A percentile compares a stretch with the other conserved stretches of the same genome.
Evolutionary conservation across 2,888 invertebrate species (phyloP).

Genomic region (Caenorhabditis doughertyi): DNA sequence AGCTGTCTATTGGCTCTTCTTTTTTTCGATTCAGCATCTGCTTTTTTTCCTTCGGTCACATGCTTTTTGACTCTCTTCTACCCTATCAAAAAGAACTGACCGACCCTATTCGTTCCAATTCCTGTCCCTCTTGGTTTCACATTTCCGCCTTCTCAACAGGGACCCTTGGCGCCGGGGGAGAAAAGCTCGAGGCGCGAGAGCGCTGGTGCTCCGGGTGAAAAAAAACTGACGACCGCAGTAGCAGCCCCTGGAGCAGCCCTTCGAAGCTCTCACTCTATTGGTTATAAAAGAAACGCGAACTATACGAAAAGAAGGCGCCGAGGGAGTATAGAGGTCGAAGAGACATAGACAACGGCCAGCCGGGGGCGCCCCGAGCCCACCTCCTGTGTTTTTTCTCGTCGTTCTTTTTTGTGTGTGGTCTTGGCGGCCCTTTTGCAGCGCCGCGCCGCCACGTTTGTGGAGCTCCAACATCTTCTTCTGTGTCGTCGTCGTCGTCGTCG

Average conservation of each 20-base stretch:
- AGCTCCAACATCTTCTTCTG: slow-evolving; percentile 46
- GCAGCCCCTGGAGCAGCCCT: slow-evolving; percentile 26
- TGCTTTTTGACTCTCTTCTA: slow-evolving; percentile 11
- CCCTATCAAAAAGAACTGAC: slow-evolving; percentile 56
- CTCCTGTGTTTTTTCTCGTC: slow-evolving; percentile 55
- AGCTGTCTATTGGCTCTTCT: slow-evolving; percentile 46
- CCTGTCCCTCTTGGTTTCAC: slow-evolving; percentile 14
- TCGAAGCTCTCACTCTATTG: slow-evolving; percentile 42
- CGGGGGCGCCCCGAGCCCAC: slow-evolving; percentile 62
- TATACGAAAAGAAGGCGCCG: slow-evolving; percentile 58
- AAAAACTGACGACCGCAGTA: slow-evolving; percentile 46
- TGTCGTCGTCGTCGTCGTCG: slow-evolving; percentile 20
- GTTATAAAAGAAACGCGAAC: slow-evolving; percentile 64
- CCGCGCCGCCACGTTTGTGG: slow-evolving; percentile 28
- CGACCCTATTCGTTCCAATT: slow-evolving; percentile 5
- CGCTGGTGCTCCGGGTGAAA: slow-evolving; percentile 7
- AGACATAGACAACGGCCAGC: slow-evolving; percentile 43
- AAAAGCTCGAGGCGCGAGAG: slow-evolving; percentile 39
- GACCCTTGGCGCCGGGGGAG: slow-evolving; percentile 25
- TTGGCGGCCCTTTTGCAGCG: slow-evolving; percentile 36
- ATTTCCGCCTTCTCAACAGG: slow-evolving; percentile 41
- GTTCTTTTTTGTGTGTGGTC: slow-evolving; percentile 62
- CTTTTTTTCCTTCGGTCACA: slow-evolving; percentile 52
- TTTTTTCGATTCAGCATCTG: slow-evolving; percentile 39
- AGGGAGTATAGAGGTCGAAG: slow-evolving; percentile 31